Evolutionary conservation across 2,888 invertebrate genomes (phyloP).

Genomic region (Stramonita haemastoma): DNA sequence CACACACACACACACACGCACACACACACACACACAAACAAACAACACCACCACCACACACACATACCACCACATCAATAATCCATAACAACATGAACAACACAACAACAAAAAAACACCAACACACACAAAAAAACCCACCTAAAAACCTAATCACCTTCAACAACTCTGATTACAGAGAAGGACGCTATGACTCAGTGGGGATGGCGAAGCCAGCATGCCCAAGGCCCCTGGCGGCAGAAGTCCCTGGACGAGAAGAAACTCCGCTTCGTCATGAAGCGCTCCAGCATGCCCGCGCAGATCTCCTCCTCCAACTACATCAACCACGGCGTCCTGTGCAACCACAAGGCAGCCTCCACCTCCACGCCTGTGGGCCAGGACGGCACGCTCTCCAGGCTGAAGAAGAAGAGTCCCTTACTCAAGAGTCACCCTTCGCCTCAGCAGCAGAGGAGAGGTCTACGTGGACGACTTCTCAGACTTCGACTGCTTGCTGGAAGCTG

Average conservation of each 20-base stretch:
- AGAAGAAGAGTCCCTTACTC: slow-evolving; percentile 1
- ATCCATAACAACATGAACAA: too few relatives aligned
- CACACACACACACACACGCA: neutral
- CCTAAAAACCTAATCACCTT: too few relatives aligned
- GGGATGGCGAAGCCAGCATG: neutral
- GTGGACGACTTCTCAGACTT: slow-evolving; percentile 41
- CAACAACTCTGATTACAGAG: slow-evolving; percentile 8
- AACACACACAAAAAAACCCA: too few relatives aligned
- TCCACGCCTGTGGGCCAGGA: neutral
- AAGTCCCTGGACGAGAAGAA: slow-evolving; percentile 52
- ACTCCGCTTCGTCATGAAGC: slow-evolving; percentile 50
- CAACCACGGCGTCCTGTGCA: slow-evolving; percentile 49
- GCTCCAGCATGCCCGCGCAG: slow-evolving; percentile 35
- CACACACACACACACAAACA: slow-evolving; percentile 1
- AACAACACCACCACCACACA: neutral
- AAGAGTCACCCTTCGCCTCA: neutral
- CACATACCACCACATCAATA: too few relatives aligned
- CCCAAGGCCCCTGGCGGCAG: slow-evolving; percentile 44
- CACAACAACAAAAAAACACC: too few relatives aligned
- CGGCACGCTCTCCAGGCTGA: neutral
- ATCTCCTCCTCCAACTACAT: slow-evolving; percentile 37
- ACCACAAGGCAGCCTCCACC: slow-evolving; percentile 9
- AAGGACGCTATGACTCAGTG: slow-evolving; percentile 35
- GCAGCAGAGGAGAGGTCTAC: neutral
- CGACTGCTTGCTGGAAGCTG: slow-evolving; percentile 35